Conservation (phyloP, 2,888 invertebrate genomes). For the Choreutis nemorana region DNA sequence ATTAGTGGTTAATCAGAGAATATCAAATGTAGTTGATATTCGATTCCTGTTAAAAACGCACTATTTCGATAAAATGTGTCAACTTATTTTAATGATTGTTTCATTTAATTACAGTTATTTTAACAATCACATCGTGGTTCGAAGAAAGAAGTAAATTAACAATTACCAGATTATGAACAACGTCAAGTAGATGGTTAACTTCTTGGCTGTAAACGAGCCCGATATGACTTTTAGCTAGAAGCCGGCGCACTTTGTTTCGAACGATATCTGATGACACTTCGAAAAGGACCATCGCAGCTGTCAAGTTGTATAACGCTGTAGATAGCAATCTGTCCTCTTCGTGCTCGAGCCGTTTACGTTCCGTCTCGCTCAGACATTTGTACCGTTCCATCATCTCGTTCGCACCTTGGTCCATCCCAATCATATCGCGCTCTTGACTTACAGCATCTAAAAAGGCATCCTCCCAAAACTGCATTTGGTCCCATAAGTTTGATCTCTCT, state of each 20-base stretch:
- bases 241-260: conserved; percentile 84
- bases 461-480: conserved; percentile 99
- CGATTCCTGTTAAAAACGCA: too few relatives aligned
- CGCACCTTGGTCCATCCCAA: conserved; percentile 99
- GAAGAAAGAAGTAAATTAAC: neutral
- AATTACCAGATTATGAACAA: conserved; percentile 90
- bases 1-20: too few relatives aligned
- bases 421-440: conserved; percentile 96
- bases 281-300: conserved; percentile 94
- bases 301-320: conserved; percentile 95
- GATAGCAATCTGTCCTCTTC: conserved; percentile 97
- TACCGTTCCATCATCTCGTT: conserved; percentile 99
- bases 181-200: conserved; percentile 95
- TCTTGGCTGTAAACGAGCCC: conserved; percentile 97
- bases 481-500: conserved; percentile 91
- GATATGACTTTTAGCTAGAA: conserved; percentile 98
- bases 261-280: conserved; percentile 85
- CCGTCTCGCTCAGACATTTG: conserved; percentile 90
- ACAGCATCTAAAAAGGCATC: conserved; percentile 98
- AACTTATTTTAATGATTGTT: too few relatives aligned
- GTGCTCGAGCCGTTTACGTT: conserved; percentile 93
- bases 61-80: too few relatives aligned
- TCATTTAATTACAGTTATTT: too few relatives aligned
- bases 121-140: neutral
- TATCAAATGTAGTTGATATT: too few relatives aligned